A percentile compares a stretch with the other conserved stretches of the same genome.
Evolutionary conservation across 2,113 vertebrate species (phyloP).

Genomic region (Otolemur garnettii): DNA sequence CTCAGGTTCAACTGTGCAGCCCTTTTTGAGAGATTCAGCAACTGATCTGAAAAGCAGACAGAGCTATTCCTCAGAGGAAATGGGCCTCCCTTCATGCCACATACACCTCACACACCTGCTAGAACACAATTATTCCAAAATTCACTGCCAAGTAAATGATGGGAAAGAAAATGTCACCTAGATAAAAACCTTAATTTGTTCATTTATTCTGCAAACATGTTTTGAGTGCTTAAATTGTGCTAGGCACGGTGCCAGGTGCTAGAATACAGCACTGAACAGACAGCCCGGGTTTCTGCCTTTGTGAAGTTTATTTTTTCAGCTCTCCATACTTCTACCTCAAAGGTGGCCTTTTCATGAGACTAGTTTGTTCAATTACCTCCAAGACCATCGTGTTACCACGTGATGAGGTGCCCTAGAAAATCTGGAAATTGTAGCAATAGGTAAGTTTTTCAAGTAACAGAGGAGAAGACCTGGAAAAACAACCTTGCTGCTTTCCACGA

Average conservation of each 20-base stretch:
- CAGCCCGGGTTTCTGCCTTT: background rate
- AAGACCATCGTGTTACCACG: conserved; percentile 26
- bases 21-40: conserved; percentile 95
- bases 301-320: background rate
- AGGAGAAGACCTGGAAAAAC: conserved; percentile 10
- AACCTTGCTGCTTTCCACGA: conserved; percentile 32
- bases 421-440: conserved; percentile 54
- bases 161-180: conserved; percentile 35
- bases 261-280: background rate
- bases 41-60: conserved; percentile 90
- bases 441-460: conserved; percentile 44
- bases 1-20: conserved; percentile 93
- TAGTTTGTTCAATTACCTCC: conserved; percentile 42
- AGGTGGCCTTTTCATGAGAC: conserved; percentile 36
- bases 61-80: conserved; percentile 17
- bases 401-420: conserved; percentile 34
- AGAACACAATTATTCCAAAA: conserved; percentile 57
- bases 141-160: conserved; percentile 40
- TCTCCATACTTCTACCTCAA: background rate
- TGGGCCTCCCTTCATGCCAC: background rate
- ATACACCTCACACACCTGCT: conserved; percentile 28
- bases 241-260: background rate
- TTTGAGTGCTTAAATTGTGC: conserved; percentile 14
- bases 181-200: background rate
- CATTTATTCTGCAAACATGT: conserved; percentile 53